phyloP scores from a whole-genome alignment of 2,888 invertebrate species.

The Labia minor region DNA sequence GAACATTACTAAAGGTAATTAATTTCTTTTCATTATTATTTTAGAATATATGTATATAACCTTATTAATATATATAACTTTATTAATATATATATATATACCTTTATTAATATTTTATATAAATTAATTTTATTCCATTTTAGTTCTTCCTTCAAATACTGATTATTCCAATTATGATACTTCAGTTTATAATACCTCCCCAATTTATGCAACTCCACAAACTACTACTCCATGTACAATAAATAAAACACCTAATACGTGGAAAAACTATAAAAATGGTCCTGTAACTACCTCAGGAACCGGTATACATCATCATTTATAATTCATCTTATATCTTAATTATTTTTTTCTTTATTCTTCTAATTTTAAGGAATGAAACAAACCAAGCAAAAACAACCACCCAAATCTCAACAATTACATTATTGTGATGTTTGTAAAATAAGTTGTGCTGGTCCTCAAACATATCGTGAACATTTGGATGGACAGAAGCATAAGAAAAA shows the following conservation, averaged over 20 bases:
- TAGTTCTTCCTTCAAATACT: slow-evolving; percentile 51
- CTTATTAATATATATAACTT: no score
- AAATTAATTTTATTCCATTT: no score
- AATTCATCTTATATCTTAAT: no score
- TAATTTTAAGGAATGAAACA: slow-evolving; percentile 43
- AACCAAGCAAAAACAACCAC: slow-evolving; percentile 65
- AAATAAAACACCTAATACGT: slow-evolving; percentile 36
- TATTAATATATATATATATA: no score
- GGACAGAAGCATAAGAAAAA: slow-evolving; percentile 99
- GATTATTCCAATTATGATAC: slow-evolving; percentile 83
- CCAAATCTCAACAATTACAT: slow-evolving; percentile 85
- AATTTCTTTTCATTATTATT: slow-evolving; percentile 31
- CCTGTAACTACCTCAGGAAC: slow-evolving; percentile 33
- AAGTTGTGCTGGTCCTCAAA: slow-evolving; percentile 89
- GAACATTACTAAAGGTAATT: slow-evolving; percentile 41
- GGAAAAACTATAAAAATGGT: slow-evolving; percentile 51
- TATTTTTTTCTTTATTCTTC: no score
- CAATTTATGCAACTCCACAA: slow-evolving; percentile 86
- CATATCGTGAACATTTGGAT: slow-evolving; percentile 91
- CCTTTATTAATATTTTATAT: no score
- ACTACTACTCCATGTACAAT: slow-evolving; percentile 31
- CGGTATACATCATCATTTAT: no score
- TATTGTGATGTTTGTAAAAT: slow-evolving; percentile 99
- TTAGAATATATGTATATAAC: no score
- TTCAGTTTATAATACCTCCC: slow-evolving; percentile 89